Base-by-base conservation (phyloP, 2,113 vertebrate species). In the Takifugu bimaculatus region DNA sequence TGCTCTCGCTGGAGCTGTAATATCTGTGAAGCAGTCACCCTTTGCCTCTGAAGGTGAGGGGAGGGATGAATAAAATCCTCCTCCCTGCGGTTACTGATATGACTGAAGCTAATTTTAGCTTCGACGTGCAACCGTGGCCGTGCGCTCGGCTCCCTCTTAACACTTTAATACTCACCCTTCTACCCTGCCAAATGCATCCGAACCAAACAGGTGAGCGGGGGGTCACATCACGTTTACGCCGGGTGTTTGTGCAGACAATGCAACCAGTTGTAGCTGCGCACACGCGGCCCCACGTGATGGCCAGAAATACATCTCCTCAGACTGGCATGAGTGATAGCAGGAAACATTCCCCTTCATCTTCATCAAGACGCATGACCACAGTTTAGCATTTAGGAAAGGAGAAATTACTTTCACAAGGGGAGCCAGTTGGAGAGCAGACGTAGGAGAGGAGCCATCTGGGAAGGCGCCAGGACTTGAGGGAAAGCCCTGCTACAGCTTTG, bases 161-260 rank as follows among this genome's bases (percentile, higher is more conserved):
- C 29, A 42, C 77, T 55, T 72, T 68, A 73, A 79, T 77, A 77
- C 79, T 68, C 63, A 75, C 67, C 53, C n/a, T 67, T 52, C 26
- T 70, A 72, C 63, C 72, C 74, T 73, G 68, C 76, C 79, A 72
- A 75, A 64, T 70, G 70, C 65, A 80, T 63, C 80, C 72, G 66
- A 77, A 43, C 55, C 70, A 59, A 79, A 70, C 73, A 79, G 76
- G 76, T 77, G 71, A 81, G 50, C 60, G 15, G 56, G 50, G 67
- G 73, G 48, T 52, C 57, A 66, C 7, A 72, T 77, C 60, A 49
- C 57, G 60, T 28, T 77, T 61, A 65, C 15, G 52, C 27, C 54
- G 50, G 66, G 66, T 59, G 67, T 75, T 63, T 12, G 32, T 58
- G 49, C 58, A 47, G 45, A 51, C 43, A 66, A 69, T 69, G 54